Evolutionary conservation across 92 coral and sea anemone species (phyloP).

Genomic region (Metridium senile): DNA sequence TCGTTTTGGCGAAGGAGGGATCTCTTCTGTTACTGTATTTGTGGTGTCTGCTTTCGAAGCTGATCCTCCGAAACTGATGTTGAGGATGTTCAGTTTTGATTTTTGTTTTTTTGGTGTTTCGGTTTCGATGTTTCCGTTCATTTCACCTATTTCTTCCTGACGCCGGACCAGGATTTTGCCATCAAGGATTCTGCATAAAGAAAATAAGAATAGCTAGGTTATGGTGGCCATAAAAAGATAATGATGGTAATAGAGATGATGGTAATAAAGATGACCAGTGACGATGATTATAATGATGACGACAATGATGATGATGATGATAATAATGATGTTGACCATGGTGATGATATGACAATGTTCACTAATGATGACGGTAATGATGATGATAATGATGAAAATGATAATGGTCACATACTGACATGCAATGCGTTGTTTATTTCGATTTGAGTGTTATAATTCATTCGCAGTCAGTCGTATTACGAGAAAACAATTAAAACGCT

Average conservation of each 20-base stretch:
- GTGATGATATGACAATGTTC: too few relatives aligned
- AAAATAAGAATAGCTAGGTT: background rate
- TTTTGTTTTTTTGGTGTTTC: background rate
- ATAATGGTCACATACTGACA: too few relatives aligned
- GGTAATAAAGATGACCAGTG: background rate
- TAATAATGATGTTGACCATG: background rate
- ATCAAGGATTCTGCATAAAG: slow-evolving; percentile 37
- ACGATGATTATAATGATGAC: background rate
- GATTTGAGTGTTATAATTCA: too few relatives aligned
- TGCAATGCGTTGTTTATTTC: too few relatives aligned
- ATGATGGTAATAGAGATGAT: background rate
- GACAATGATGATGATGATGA: background rate
- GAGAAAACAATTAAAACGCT: too few relatives aligned
- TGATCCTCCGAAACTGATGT: background rate
- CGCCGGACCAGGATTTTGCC: slow-evolving; percentile 34
- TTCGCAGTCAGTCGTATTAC: too few relatives aligned
- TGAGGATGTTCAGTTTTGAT: background rate
- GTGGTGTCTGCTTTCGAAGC: background rate
- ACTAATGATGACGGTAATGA: too few relatives aligned
- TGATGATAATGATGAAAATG: too few relatives aligned
- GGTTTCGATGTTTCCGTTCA: slow-evolving; percentile 7
- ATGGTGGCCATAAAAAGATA: background rate
- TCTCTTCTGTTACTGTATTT: slow-evolving; percentile 29
- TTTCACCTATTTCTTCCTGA: background rate
- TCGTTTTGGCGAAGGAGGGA: slow-evolving; percentile 44